These are phyloP conservation scores for Pantelozetes paolii DNA, from an alignment of 2,888 invertebrate genomes.

Conservation along the genomic window DNA sequence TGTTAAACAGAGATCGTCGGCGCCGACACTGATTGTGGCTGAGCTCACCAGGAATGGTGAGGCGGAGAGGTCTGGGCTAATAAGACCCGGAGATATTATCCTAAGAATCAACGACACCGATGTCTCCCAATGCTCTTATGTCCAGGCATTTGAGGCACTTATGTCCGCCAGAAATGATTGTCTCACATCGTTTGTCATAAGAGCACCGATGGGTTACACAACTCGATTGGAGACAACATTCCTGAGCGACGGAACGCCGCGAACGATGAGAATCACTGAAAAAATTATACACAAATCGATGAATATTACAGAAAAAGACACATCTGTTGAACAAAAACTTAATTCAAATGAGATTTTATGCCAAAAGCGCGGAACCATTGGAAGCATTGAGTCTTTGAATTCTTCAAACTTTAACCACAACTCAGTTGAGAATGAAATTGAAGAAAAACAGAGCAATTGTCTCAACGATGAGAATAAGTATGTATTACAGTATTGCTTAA, in stretches of 20 bases:
- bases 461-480: neutral
- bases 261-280: constrained; percentile 51
- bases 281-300: constrained; percentile 45
- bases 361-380: neutral
- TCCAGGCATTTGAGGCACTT: constrained; percentile 49
- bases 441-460: neutral
- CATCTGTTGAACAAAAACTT: constrained; percentile 42
- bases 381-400: neutral
- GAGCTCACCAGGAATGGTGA: constrained; percentile 51
- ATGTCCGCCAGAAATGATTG: constrained; percentile 49
- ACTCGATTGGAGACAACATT: constrained; percentile 51
- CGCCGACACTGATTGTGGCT: constrained; percentile 50
- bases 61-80: constrained; percentile 51
- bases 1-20: constrained; percentile 40
- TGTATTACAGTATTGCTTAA: neutral
- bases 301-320: constrained; percentile 42
- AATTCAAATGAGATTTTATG: constrained; percentile 5
- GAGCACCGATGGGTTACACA: constrained; percentile 51
- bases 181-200: constrained; percentile 48
- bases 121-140: constrained; percentile 50
- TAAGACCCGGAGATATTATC: constrained; percentile 52
- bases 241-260: constrained; percentile 50
- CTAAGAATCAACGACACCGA: constrained; percentile 51
- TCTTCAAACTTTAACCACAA: neutral
- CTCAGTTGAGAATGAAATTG: neutral